Percentiles rank a stretch among this genome's conserved stretches.
Evolutionary conservation across 2,113 vertebrate species (phyloP).

Genomic region (Channa maculata): DNA sequence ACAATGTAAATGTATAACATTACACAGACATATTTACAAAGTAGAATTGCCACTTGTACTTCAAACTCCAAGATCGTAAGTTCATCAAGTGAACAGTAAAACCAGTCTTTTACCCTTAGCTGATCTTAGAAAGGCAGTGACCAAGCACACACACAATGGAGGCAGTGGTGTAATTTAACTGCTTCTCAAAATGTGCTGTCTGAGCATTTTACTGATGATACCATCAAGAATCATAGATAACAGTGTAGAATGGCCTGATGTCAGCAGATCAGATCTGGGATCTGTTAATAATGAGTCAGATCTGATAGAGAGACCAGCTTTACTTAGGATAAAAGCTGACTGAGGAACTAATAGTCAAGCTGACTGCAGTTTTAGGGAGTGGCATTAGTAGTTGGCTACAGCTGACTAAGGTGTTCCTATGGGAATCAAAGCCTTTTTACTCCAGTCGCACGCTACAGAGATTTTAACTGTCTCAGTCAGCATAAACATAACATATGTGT

Average conservation of each 20-base stretch:
- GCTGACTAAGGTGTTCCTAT: constrained; percentile 84
- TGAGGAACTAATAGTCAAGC: constrained; percentile 67
- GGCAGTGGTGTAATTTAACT: constrained; percentile 61
- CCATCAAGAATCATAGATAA: constrained; percentile 71
- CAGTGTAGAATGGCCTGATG: constrained; percentile 68
- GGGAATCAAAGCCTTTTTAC: constrained; percentile 75
- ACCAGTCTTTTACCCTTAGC: constrained; percentile 2
- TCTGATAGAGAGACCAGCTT: constrained; percentile 67
- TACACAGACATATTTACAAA: constrained; percentile 65
- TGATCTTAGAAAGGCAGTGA: constrained; percentile 4
- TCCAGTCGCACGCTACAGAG: constrained; percentile 71
- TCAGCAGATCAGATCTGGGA: constrained; percentile 78
- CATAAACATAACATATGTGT: constrained; percentile 53
- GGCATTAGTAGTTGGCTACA: constrained; percentile 43
- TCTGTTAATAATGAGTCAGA: constrained; percentile 76
- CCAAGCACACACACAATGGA: constrained; percentile 13
- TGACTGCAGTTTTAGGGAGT: constrained; percentile 61
- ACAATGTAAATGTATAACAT: constrained; percentile 53
- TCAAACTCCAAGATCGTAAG: constrained; percentile 23
- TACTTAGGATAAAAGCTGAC: constrained; percentile 75
- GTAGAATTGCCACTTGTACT: constrained; percentile 19
- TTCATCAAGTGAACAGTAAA: constrained; percentile 14
- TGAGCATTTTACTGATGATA: constrained; percentile 63
- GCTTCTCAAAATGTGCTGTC: constrained; percentile 67
- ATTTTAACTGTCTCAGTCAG: constrained; percentile 72